phyloP scores from a whole-genome alignment of 1,140 invertebrate genomes.

The Panagrolaimus sp. region DNA sequence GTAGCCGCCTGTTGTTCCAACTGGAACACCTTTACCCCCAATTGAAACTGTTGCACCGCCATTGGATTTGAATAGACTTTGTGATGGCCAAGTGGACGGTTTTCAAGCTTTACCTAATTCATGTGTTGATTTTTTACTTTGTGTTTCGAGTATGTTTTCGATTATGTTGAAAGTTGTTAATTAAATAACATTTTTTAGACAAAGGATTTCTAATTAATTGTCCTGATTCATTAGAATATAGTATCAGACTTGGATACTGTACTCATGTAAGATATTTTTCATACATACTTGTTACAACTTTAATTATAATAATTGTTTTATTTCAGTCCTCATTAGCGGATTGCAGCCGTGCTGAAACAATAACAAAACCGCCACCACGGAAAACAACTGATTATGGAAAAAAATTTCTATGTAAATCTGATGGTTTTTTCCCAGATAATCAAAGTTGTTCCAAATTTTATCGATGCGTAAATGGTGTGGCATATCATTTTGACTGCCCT shows the following conservation, averaged over 20 bases:
- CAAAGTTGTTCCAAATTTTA: conserved; percentile 40
- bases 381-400: conserved; percentile 19
- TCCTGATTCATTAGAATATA: conserved; percentile 31
- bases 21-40: conserved; percentile 9
- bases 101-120: conserved; percentile 23
- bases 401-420: conserved; percentile 23
- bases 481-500: conserved; percentile 45
- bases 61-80: conserved; percentile 21
- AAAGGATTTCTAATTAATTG: conserved; percentile 23
- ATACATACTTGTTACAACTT: too few species aligned
- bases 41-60: neutral
- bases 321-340: neutral
- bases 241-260: conserved; percentile 30
- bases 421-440: conserved; percentile 31
- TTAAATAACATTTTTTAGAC: conserved; percentile 10
- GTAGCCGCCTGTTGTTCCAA: neutral
- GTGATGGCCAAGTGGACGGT: conserved; percentile 25
- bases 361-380: neutral
- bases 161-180: neutral
- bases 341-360: conserved; percentile 1
- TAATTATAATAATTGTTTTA: neutral
- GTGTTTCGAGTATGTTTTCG: conserved; percentile 27
- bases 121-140: conserved; percentile 33
- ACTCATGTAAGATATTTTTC: conserved; percentile 30
- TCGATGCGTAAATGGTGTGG: conserved; percentile 35